Base-by-base conservation (phyloP, 2,113 vertebrate species). In the Lepisosteus oculatus region DNA sequence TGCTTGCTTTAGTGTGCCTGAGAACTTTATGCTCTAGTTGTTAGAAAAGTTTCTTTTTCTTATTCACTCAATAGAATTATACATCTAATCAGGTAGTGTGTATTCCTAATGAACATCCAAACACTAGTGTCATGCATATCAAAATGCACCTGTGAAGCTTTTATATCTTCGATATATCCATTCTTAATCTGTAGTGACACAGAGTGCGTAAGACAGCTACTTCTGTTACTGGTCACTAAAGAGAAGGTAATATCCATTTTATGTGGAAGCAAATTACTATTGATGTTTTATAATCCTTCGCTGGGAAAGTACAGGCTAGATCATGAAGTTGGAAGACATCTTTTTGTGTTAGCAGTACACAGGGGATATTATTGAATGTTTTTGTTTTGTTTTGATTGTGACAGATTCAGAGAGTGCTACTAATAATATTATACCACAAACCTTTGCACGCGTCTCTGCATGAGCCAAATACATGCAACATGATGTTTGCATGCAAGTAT, bases 211-310 rank as follows among this genome's bases (percentile, higher is more conserved):
- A 29, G 1, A 1, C 29, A 1, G 9, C n/a, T 6, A 41, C 42
- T 57, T n/a, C 6, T 45, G 3, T 69, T 14, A 57, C 43, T 15
- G 55, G 54, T 47, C 11, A 41, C 56, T 14, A 15, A 56, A 57
- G 29, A 61, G 55, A 56, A 67, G 41, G 59, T 44, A 44, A 61
- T 69, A 51, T 69, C 55, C 57, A 57, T 66, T 61, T 15, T 12
- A 67, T 43, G 66, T 45, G 51, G 11, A 15, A 51, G 41, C 55
- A 42, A 55, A 57, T 72, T 17, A 44, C 55, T 59, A 67, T 47
- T 42, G 55, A 67, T 59, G 51, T 67, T 61, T 47, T 61, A 57
- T 59, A 11, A 62, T 57, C n/a, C 55, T 66, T 3, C 7, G 43
- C 65, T 42, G 43, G 67, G n/a, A 11, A 42, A 72, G 47, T 61